Conservation (phyloP, 2,797 vertebrate genomes). For the Hypotaenidia philippensis region DNA sequence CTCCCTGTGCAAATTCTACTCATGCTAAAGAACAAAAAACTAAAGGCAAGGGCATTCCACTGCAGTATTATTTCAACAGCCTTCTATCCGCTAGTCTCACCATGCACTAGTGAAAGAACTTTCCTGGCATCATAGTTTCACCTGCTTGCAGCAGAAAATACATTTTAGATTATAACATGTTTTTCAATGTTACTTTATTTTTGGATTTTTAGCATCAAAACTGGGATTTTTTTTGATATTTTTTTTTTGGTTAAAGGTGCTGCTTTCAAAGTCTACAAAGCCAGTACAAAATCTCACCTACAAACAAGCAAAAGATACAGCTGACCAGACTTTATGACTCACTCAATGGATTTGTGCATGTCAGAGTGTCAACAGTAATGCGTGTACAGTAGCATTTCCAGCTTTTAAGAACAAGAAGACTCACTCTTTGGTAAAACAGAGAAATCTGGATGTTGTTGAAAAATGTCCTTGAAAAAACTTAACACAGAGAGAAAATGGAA, state of each 20-base stretch:
- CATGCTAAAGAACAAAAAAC: neutral
- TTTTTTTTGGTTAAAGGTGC: neutral
- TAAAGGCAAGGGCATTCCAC: neutral
- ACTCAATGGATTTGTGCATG: neutral
- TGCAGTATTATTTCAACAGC: neutral
- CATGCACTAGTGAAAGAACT: neutral
- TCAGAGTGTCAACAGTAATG: slow-evolving; percentile 29
- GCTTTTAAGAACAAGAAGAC: slow-evolving; percentile 48
- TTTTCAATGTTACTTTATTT: neutral
- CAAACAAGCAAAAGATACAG: slow-evolving; percentile 20
- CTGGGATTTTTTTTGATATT: neutral
- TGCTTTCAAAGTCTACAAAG: neutral
- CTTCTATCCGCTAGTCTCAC: neutral
- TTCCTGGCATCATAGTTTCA: neutral
- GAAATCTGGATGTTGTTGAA: slow-evolving; percentile 41
- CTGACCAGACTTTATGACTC: slow-evolving; percentile 27
- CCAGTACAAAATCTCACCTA: neutral
- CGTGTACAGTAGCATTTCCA: slow-evolving; percentile 43
- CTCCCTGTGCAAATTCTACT: neutral
- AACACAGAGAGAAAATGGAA: neutral
- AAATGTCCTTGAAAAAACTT: slow-evolving; percentile 30
- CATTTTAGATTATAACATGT: neutral
- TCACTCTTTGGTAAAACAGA: neutral
- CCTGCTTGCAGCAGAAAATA: neutral
- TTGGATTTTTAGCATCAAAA: neutral